phyloP scores from a whole-genome alignment of 1,140 invertebrate species.

The Caligus rogercresseyi region DNA sequence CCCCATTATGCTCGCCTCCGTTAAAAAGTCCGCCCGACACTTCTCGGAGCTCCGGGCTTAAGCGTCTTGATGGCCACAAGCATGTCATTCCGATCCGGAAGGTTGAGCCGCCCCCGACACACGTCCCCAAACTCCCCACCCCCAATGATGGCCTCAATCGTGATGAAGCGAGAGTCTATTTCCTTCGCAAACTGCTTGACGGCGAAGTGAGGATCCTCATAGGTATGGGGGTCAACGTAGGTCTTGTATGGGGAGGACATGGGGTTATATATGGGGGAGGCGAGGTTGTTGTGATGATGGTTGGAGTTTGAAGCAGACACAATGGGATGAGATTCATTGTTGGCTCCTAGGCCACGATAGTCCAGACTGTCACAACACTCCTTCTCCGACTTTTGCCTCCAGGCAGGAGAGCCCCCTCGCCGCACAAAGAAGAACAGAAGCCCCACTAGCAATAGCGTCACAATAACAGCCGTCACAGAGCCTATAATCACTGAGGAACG shows the following conservation, averaged over 20 bases:
- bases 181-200: conserved; percentile 89
- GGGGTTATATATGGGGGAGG: conserved; percentile 60
- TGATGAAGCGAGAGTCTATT: conserved; percentile 92
- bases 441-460: conserved; percentile 1
- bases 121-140: conserved; percentile 95
- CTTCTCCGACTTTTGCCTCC: neutral
- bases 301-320: conserved; percentile 4
- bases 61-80: conserved; percentile 83
- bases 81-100: conserved; percentile 5
- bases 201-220: conserved; percentile 94
- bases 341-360: conserved; percentile 37
- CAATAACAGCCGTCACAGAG: neutral
- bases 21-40: conserved; percentile 85
- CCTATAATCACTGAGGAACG: neutral
- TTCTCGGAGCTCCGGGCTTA: conserved; percentile 90
- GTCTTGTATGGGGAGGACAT: conserved; percentile 49
- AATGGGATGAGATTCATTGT: conserved; percentile 3
- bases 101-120: conserved; percentile 62
- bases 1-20: conserved; percentile 92
- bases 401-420: neutral
- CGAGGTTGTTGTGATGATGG: too few species aligned
- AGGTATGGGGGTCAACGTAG: conserved; percentile 96
- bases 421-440: conserved; percentile 1
- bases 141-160: conserved; percentile 91
- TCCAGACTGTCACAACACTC: conserved; percentile 72